A percentile compares a stretch with the other conserved stretches of the same genome.
These are phyloP conservation scores for Dendrocopos noguchii DNA, from an alignment of 2,113 vertebrate genomes.

Conservation along the genomic window DNA sequence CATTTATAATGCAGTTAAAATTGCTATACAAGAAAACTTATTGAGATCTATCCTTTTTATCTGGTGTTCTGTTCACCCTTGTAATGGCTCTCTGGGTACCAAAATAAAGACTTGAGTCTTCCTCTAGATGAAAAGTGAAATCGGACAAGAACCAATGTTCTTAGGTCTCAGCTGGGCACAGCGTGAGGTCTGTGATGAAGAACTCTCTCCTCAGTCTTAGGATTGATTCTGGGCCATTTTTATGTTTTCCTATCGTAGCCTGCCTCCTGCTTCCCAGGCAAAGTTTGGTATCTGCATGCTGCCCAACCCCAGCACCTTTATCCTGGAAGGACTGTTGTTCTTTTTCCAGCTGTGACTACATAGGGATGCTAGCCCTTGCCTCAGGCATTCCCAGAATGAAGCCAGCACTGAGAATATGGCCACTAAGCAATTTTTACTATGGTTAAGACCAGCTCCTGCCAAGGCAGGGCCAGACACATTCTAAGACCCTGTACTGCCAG, in stretches of 20 bases:
- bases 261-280: not conserved
- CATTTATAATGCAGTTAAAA: not conserved
- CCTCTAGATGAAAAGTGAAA: not conserved
- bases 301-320: fast-evolving
- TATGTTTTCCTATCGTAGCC: not conserved
- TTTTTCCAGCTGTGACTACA: fast-evolving
- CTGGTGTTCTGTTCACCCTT: not conserved
- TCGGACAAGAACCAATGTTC: not conserved
- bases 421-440: fast-evolving
- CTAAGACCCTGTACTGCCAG: not conserved
- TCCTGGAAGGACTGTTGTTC: fast-evolving
- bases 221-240: not conserved
- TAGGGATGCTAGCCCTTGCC: not conserved
- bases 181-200: fast-evolving
- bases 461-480: not conserved
- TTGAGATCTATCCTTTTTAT: not conserved
- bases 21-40: not conserved
- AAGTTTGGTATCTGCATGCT: not conserved
- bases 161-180: not conserved
- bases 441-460: not conserved
- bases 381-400: not conserved
- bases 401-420: fast-evolving
- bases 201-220: not conserved
- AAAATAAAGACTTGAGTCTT: not conserved
- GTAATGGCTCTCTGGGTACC: not conserved